phyloP scores from a whole-genome alignment of 1,140 invertebrate species.

The Cyclina sinensis region DNA sequence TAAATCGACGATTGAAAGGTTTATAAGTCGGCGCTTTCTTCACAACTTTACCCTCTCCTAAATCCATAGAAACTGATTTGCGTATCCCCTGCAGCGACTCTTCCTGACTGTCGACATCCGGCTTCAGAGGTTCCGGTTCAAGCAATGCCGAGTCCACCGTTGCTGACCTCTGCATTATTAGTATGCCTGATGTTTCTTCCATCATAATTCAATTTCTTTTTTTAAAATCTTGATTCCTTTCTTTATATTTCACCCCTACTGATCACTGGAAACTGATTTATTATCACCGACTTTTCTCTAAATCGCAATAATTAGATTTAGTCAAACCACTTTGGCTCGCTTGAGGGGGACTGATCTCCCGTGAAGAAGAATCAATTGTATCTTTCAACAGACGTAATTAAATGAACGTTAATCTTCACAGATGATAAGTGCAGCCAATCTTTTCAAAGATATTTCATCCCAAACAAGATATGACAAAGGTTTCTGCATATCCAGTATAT shows the following conservation, averaged over 20 bases:
- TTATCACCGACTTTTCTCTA: not conserved
- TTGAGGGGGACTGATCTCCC: too few relatives aligned
- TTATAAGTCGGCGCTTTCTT: not conserved
- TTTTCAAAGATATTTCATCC: too few relatives aligned
- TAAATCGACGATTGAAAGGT: slow-evolving; percentile 48
- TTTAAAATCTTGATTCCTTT: not conserved
- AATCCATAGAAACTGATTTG: slow-evolving; percentile 34
- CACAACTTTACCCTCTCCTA: not conserved
- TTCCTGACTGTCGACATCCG: too few relatives aligned
- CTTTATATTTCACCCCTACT: not conserved
- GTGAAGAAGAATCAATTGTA: too few relatives aligned
- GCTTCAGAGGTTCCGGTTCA: not conserved
- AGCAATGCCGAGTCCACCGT: not conserved
- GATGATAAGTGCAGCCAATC: too few relatives aligned
- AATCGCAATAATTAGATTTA: not conserved
- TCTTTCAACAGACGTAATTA: too few relatives aligned
- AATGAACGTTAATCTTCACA: too few relatives aligned
- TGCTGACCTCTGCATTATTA: not conserved
- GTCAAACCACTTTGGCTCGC: too few relatives aligned
- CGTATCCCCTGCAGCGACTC: not conserved
- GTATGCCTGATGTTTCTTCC: not conserved
- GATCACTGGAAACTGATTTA: not conserved
- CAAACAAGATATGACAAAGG: too few relatives aligned
- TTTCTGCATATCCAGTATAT: too few relatives aligned
- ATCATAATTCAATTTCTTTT: not conserved